Conservation (phyloP, 1,140 invertebrate species). For the Hyphantria cunea region DNA sequence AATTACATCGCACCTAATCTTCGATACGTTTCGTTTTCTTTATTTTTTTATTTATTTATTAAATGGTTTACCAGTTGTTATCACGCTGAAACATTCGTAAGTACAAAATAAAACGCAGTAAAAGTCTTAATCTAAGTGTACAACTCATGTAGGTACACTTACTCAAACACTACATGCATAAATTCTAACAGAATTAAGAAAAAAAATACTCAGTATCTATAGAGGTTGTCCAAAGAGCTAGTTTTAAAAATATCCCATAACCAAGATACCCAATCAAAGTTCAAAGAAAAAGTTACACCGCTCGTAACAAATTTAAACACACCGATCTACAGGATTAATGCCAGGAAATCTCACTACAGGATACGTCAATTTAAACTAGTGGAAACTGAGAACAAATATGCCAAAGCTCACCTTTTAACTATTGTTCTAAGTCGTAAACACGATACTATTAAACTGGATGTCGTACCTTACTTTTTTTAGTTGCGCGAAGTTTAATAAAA, state of each 20-base stretch:
- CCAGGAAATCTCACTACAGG: slow-evolving; percentile 70
- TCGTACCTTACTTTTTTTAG: slow-evolving; percentile 34
- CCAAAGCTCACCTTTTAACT: slow-evolving; percentile 37
- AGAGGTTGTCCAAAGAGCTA: too few species aligned
- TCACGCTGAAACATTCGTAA: too few species aligned
- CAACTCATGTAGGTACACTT: too few species aligned
- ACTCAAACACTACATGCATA: too few species aligned
- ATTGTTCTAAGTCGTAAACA: slow-evolving; percentile 34
- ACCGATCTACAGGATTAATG: slow-evolving; percentile 58
- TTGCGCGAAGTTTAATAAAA: slow-evolving; percentile 12
- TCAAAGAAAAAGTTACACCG: slow-evolving; percentile 49
- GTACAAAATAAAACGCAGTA: too few species aligned
- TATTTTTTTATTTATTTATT: too few species aligned
- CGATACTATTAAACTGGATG: slow-evolving; percentile 20
- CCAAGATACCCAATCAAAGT: slow-evolving; percentile 45
- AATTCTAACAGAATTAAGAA: too few species aligned
- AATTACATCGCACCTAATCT: background rate
- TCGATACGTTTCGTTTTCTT: slow-evolving; percentile 17
- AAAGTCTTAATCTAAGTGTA: too few species aligned
- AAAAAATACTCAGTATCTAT: too few species aligned
- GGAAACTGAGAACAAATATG: slow-evolving; percentile 50
- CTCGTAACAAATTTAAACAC: slow-evolving; percentile 58
- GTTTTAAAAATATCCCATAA: slow-evolving; percentile 36
- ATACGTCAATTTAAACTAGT: slow-evolving; percentile 73
- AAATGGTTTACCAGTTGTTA: too few species aligned